Conservation (phyloP, 2,113 vertebrate species). For the Xenopus laevis region DNA sequence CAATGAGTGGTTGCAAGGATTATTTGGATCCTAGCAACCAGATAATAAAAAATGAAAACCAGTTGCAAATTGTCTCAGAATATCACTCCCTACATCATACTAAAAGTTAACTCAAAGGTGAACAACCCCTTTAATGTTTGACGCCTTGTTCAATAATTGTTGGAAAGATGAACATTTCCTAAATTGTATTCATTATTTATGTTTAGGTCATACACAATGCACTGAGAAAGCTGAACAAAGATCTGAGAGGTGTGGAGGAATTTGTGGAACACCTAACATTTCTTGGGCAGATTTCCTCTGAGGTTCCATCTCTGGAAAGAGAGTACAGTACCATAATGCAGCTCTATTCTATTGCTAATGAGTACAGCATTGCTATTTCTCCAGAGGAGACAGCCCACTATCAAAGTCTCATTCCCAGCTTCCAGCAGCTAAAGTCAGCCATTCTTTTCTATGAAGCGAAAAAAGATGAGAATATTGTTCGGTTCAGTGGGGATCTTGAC, state of each 20-base stretch:
- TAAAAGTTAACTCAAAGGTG: too few relatives aligned
- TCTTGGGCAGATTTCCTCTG: conserved; percentile 48
- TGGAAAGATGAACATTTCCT: too few relatives aligned
- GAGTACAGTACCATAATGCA: conserved; percentile 49
- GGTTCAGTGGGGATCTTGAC: conserved; percentile 57
- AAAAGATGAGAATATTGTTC: conserved; percentile 48
- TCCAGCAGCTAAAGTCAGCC: conserved; percentile 54
- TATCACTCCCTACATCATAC: too few relatives aligned
- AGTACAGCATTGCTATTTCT: conserved; percentile 52
- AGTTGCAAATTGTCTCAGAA: too few relatives aligned
- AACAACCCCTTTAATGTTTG: too few relatives aligned
- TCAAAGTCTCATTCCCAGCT: conserved; percentile 51
- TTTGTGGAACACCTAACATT: conserved; percentile 59
- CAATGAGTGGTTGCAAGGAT: too few relatives aligned
- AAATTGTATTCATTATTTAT: not conserved
- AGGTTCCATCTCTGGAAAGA: conserved; percentile 50
- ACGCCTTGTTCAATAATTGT: too few relatives aligned
- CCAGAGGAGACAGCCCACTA: conserved; percentile 55
- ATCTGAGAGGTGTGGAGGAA: conserved; percentile 52
- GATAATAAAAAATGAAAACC: too few relatives aligned
- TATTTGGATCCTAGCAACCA: too few relatives aligned
- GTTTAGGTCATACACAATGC: conserved; percentile 53
- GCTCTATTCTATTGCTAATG: conserved; percentile 50
- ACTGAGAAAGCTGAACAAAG: conserved; percentile 47
- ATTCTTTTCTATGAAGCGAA: conserved; percentile 49